Conservation (phyloP, 2,113 vertebrate genomes). For the Bungarus multicinctus region DNA sequence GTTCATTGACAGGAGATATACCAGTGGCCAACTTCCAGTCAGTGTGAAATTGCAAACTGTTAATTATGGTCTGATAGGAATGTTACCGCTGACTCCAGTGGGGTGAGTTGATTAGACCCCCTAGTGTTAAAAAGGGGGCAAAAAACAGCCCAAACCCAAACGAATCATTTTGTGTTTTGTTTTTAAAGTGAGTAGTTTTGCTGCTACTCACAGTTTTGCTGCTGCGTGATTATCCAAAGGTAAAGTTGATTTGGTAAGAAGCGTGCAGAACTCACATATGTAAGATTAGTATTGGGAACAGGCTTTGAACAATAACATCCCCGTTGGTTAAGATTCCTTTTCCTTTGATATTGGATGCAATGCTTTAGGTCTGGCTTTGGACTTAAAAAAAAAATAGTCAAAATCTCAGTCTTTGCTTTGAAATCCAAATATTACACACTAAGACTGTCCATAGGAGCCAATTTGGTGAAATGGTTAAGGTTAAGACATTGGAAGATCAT, state of each 20-base stretch:
- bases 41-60: neutral
- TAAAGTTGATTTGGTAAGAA: rapidly evolving
- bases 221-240: neutral
- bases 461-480: neutral
- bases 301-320: neutral
- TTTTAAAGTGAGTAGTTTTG: neutral
- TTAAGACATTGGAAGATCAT: neutral
- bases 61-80: neutral
- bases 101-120: neutral
- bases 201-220: neutral
- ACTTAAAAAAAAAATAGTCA: neutral
- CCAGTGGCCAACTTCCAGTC: neutral
- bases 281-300: neutral
- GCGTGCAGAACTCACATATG: neutral
- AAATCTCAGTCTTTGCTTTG: neutral
- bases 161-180: neutral
- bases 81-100: neutral
- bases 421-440: neutral
- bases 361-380: neutral
- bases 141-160: neutral
- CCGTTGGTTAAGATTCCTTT: rapidly evolving
- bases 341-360: neutral
- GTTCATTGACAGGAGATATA: neutral
- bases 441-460: neutral
- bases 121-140: neutral